Evolutionary conservation across 2,113 vertebrate genomes (phyloP), one percentile per base, ranked within the genome.

Genomic region (Copsychus sechellarum): DNA sequence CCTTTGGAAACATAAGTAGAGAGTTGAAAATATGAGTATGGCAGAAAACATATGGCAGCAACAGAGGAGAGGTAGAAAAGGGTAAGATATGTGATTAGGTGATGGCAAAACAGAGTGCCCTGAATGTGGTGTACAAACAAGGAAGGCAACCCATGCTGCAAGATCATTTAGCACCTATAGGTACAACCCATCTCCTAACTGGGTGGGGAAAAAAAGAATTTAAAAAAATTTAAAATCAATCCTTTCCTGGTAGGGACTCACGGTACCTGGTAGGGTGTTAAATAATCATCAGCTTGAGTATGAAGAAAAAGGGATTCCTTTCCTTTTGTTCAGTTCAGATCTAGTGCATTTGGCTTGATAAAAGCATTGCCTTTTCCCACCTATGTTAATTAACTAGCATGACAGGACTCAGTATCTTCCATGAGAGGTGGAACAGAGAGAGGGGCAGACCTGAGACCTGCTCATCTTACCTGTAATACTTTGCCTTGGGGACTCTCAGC

Each of bases 401-500:
- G 10, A 36, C 83, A 67, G 36, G 31, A 83, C 17, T 77, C 23
- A 31, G 0, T 12, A n/a, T 15, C 66, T 79, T 86, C 82, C 69
- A 77, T 11, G 12, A 88, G 43, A 95, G 28, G 33, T 54, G 50
- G 58, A 82, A 89, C 16, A 79, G 29, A 84, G 31, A 58, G 50
- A 43, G 12, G 21, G 78, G 54, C 81, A 82, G 73, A 70, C 28
- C 56, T 83, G 45, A 84, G 51, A 69, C 50, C 38, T 28, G 26
- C 36, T 86, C 29, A 78, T 86, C 95, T 98, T 97, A 99, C 99
- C 99, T 99, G 99, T 48, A 99, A 98, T 72, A 99, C 99, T 97
- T 99, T 99, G 74, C 99, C 99, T 97, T 99, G 99, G 11, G 99
- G 99, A 74, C 98, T 99, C 92, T 99, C 99, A 5, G 99, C 98